phyloP scores from a whole-genome alignment of 2,797 vertebrate genomes.

The Eospalax fontanierii region DNA sequence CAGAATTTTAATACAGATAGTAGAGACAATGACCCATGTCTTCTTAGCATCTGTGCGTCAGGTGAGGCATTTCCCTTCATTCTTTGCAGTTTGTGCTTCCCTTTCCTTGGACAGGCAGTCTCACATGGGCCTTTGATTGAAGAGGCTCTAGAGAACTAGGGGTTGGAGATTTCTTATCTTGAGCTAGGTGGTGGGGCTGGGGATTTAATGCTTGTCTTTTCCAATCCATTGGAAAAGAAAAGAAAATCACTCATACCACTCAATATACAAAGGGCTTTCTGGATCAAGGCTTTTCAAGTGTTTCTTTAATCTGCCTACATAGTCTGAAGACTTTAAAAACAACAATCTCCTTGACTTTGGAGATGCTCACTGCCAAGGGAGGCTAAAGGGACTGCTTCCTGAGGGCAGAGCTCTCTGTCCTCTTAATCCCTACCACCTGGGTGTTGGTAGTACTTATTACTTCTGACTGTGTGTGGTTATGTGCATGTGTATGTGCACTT shows the following conservation, averaged over 20 bases:
- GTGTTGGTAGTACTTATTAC: neutral
- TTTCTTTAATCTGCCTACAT: neutral
- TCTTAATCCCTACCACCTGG: neutral
- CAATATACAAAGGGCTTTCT: neutral
- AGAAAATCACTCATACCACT: neutral
- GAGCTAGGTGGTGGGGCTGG: neutral
- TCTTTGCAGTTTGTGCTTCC: neutral
- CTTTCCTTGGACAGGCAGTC: neutral
- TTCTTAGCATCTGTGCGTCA: neutral
- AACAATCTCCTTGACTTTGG: neutral
- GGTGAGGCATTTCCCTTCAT: neutral
- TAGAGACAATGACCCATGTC: neutral
- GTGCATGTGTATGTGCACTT: neutral
- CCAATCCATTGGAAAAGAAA: neutral
- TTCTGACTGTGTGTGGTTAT: neutral
- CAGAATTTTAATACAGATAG: neutral
- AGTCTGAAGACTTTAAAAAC: neutral
- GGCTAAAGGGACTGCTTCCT: neutral
- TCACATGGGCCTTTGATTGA: neutral
- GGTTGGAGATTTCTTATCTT: neutral
- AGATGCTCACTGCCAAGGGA: neutral
- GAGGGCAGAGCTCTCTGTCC: neutral
- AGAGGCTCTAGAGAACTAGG: neutral
- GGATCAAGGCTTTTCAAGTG: neutral
- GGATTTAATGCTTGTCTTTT: constrained; percentile 38